Evolutionary conservation across 2,797 vertebrate species (phyloP).

Genomic region (Pantherophis alleghaniensis): DNA sequence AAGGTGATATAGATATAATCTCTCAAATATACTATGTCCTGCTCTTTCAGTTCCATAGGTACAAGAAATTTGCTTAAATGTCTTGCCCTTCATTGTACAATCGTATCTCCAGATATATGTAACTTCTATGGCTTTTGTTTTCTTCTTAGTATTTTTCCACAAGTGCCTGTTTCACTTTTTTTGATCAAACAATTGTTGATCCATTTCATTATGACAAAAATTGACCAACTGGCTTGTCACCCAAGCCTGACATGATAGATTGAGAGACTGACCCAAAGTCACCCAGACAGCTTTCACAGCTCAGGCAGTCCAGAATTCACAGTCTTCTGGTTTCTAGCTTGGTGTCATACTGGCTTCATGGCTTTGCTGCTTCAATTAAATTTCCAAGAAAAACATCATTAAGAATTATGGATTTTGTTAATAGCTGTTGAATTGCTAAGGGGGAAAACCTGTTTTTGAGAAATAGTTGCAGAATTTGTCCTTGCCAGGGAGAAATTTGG

Average conservation of each 20-base stretch:
- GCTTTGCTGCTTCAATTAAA: not conserved
- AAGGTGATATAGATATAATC: no score
- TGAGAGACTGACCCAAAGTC: not conserved
- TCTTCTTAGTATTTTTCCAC: not conserved
- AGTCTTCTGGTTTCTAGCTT: not conserved
- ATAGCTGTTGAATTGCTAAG: not conserved
- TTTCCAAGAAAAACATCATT: not conserved
- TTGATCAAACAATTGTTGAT: not conserved
- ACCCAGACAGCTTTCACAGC: not conserved
- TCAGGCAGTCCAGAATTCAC: no score
- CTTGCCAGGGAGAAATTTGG: not conserved
- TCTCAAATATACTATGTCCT: not conserved
- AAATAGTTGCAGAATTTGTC: not conserved
- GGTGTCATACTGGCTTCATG: not conserved
- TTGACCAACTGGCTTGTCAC: not conserved
- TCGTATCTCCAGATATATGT: not conserved
- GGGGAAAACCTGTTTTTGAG: not conserved
- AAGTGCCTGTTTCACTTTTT: not conserved
- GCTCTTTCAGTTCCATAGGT: not conserved
- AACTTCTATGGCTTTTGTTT: not conserved
- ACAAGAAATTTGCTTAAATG: not conserved
- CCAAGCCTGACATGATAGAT: not conserved
- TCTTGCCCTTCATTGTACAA: not conserved
- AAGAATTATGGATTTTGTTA: not conserved
- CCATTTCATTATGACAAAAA: not conserved